Evolutionary conservation across 2,113 vertebrate genomes (phyloP).

Genomic region (Sturnira hondurensis): DNA sequence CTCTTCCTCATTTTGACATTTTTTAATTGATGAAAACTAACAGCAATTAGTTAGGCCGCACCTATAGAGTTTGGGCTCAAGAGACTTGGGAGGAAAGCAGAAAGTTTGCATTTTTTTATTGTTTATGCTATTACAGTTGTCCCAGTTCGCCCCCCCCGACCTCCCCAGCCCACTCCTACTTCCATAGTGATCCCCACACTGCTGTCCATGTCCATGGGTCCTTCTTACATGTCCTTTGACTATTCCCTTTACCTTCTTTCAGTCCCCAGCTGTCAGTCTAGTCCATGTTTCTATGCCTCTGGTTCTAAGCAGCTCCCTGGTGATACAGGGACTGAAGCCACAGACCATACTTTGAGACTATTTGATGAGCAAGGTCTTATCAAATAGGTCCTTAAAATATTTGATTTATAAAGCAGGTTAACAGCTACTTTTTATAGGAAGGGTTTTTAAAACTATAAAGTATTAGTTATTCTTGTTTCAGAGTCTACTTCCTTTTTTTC

Average conservation of each 20-base stretch:
- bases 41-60: not conserved
- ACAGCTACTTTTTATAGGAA: conserved; percentile 15
- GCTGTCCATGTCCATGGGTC: too few species aligned
- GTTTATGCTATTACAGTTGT: too few species aligned
- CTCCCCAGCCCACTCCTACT: too few species aligned
- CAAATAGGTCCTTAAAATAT: not conserved
- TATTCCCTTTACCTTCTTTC: too few species aligned
- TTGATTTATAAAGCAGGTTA: not conserved
- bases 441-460: not conserved
- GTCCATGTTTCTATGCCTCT: too few species aligned
- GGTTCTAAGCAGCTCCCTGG: not conserved
- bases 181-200: too few species aligned
- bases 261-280: too few species aligned
- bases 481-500: not conserved
- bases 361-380: not conserved
- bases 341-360: not conserved
- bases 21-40: not conserved
- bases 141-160: too few species aligned
- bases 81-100: not conserved
- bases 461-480: conserved; percentile 5
- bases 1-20: not conserved
- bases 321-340: not conserved
- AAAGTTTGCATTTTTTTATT: not conserved
- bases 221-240: too few species aligned
- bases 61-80: not conserved